A percentile compares a stretch with the other conserved stretches of the same genome.
These are phyloP conservation scores for Phymastichus coffea DNA, from an alignment of 1,140 invertebrate genomes.

Conservation along the genomic window DNA sequence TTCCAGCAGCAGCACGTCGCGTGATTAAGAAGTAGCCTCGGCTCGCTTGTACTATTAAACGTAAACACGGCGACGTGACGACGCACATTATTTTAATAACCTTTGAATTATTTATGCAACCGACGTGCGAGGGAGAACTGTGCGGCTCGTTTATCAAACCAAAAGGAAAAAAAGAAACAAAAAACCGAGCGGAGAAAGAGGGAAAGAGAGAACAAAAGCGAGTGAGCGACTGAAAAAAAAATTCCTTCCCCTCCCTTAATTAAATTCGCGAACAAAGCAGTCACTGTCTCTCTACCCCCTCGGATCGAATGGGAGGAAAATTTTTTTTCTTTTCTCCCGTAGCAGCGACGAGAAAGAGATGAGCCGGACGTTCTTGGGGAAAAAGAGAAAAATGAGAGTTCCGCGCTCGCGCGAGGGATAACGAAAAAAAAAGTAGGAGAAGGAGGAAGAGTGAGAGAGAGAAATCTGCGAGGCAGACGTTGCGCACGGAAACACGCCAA, in stretches of 20 bases:
- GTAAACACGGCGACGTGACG: background rate
- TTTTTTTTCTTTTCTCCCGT: constrained; percentile 10
- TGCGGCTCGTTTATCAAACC: background rate
- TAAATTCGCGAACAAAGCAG: constrained; percentile 30
- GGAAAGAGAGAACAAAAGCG: constrained; percentile 17
- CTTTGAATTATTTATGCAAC: constrained; percentile 23
- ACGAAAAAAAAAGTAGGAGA: constrained; percentile 8
- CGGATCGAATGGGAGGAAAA: constrained; percentile 15
- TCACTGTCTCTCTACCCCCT: constrained; percentile 11
- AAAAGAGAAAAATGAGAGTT: background rate
- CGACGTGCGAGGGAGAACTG: background rate
- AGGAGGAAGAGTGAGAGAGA: background rate
- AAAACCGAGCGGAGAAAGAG: constrained; percentile 24
- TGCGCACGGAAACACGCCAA: background rate
- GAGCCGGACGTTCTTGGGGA: constrained; percentile 24
- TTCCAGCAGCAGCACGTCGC: background rate
- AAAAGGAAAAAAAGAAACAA: constrained; percentile 3
- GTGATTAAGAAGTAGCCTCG: no score
- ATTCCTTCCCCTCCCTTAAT: constrained; percentile 24
- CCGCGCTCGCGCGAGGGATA: background rate
- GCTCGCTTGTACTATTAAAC: no score
- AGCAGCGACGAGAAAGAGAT: constrained; percentile 1
- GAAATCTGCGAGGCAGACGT: constrained; percentile 2
- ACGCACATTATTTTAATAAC: constrained; percentile 16
- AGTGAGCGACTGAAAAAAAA: constrained; percentile 3